Base-by-base conservation (phyloP, 2,113 vertebrate genomes). In the Oxygymnocypris stewartii region DNA sequence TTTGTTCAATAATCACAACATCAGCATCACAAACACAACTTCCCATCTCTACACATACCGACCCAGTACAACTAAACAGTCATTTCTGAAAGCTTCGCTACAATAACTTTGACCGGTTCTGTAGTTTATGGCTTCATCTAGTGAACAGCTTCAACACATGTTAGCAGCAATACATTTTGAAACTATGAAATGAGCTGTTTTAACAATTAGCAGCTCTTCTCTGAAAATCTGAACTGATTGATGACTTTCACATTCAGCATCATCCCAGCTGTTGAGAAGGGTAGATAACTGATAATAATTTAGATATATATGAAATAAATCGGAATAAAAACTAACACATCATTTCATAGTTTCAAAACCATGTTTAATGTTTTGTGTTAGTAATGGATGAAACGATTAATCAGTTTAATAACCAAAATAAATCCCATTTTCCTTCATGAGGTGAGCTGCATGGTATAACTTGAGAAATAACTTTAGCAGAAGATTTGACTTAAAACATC, bases 151-250 rank as follows among this genome's bases (percentile, higher is more conserved):
- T 90, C 86, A 90, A 93, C 92, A 91, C 89, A 87, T 93, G 92
- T 93, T 94, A 95, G 95, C 94, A 95, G 95, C 94, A 92, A 93
- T 93, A 93, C 85, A 87, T 94, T 94, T 94, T 94, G 93, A 95
- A 95, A 92, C 94, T 94, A 94, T 94, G 93, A 95, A 95, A 95
- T 88, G 92, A 94, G 88, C 84, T 75, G 61, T 89, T 71, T 0
- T 40, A 80, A 61, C 54, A 57, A 65, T 40, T 40, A 86, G 44
- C 42, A 77, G 44, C 75, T 77, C 20, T 54, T 35, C 4, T 16
- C 54, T 31, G 47, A 49, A 77, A 44, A 75, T n/a, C 20, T 44
- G 3, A 77, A 16, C n/a, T 9, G 44, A 23, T 23, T 8, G 8
- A 59, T 57, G 54, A 37, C 51, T 57, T 57, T 57, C 2, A 57